Conservation (phyloP, 2,888 invertebrate species). For the Plusia festucae region DNA sequence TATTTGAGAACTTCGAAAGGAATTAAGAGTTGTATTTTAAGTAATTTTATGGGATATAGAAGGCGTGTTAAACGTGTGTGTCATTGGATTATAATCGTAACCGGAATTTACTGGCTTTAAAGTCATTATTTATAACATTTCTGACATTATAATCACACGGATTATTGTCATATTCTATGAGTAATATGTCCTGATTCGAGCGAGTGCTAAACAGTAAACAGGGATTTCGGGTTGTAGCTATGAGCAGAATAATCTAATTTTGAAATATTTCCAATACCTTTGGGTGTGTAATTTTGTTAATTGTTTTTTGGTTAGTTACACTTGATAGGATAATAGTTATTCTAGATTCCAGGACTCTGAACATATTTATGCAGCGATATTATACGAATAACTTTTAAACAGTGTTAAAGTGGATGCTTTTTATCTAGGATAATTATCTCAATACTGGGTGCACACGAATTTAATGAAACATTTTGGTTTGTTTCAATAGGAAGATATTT, state of each 20-base stretch:
- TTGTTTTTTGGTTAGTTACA: not conserved
- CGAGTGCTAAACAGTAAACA: no score
- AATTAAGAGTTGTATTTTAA: conserved; percentile 8
- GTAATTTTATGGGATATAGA: not conserved
- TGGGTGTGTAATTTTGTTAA: not conserved
- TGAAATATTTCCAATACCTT: not conserved
- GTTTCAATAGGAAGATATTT: no score
- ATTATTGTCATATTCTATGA: conserved; percentile 2
- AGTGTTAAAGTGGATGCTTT: no score
- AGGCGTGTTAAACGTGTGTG: not conserved
- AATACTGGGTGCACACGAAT: no score
- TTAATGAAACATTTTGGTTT: no score
- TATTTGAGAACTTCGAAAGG: not conserved
- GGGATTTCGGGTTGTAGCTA: not conserved
- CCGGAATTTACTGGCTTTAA: not conserved
- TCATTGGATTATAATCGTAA: not conserved
- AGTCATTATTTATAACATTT: not conserved
- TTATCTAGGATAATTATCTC: no score
- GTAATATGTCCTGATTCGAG: not conserved
- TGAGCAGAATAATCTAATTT: not conserved
- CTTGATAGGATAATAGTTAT: not conserved
- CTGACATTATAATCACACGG: not conserved
- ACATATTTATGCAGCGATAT: no score
- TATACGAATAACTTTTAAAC: no score
- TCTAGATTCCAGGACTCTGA: no score